Conservation (phyloP, 2,797 vertebrate genomes). For the Sphaeramia orbicularis region DNA sequence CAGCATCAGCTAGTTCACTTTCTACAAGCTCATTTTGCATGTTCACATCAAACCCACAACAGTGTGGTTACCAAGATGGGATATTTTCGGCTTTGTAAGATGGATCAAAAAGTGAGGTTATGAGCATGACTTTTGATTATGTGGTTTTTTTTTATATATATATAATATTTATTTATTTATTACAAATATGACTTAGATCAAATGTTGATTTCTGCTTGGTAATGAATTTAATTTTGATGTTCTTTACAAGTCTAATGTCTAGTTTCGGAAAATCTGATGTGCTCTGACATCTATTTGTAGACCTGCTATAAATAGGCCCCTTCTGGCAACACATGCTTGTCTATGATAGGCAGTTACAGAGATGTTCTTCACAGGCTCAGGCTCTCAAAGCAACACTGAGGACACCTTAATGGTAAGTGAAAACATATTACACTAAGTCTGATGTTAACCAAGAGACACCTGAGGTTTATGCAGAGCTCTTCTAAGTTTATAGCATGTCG, state of each 20-base stretch:
- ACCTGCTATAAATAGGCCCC: slow-evolving; percentile 87
- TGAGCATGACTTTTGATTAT: background rate
- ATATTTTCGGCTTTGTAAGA: background rate
- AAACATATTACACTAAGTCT: slow-evolving; percentile 33
- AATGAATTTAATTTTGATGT: slow-evolving; percentile 30
- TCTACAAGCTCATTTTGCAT: slow-evolving; percentile 49
- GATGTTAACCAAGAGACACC: slow-evolving; percentile 11
- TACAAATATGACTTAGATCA: background rate
- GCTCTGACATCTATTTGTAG: slow-evolving; percentile 87
- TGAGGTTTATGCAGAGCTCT: slow-evolving; percentile 24
- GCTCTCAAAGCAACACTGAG: slow-evolving; percentile 75
- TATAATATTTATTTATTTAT: too few species aligned
- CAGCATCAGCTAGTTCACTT: slow-evolving; percentile 39
- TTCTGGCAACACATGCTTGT: slow-evolving; percentile 85
- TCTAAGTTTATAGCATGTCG: slow-evolving; percentile 26
- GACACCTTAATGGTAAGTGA: slow-evolving; percentile 83
- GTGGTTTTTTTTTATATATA: too few species aligned
- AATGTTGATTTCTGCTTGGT: background rate
- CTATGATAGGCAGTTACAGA: slow-evolving; percentile 88
- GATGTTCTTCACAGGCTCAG: slow-evolving; percentile 76
- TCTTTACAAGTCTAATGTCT: slow-evolving; percentile 68
- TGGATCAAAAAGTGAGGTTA: slow-evolving; percentile 10
- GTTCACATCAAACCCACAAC: slow-evolving; percentile 16
- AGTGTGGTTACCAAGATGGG: slow-evolving; percentile 10
- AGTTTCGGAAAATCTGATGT: slow-evolving; percentile 87